Evolutionary conservation across 2,113 vertebrate species (phyloP).

Genomic region (Sylvilagus bachmani): DNA sequence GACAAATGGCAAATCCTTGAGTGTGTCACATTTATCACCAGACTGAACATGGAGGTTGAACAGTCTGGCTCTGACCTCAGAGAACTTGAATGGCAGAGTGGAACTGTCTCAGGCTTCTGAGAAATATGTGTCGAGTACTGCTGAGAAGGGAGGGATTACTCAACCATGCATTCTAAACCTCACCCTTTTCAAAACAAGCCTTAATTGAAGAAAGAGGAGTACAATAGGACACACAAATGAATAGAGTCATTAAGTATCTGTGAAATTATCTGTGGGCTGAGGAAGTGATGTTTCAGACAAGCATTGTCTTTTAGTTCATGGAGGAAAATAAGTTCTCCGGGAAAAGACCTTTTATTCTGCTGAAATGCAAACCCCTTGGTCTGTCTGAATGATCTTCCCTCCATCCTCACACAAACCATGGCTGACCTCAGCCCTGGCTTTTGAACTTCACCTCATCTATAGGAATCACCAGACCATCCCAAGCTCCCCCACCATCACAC

Average conservation of each 20-base stretch:
- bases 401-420: background rate
- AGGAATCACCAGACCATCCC: background rate
- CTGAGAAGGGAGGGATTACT: background rate
- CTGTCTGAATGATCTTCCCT: background rate
- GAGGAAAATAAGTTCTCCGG: conserved; percentile 27
- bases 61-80: background rate
- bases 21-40: background rate
- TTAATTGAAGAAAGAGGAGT: conserved; percentile 27
- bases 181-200: background rate
- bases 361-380: background rate
- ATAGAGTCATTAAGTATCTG: conserved; percentile 19
- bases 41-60: background rate
- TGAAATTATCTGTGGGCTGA: background rate
- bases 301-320: background rate
- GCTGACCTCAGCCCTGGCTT: background rate
- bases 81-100: background rate
- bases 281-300: background rate
- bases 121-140: background rate
- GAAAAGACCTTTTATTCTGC: background rate
- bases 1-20: background rate
- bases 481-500: background rate
- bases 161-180: background rate
- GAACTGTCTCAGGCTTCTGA: background rate
- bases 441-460: background rate
- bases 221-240: conserved; percentile 38